Evolutionary conservation across 2,113 vertebrate genomes (phyloP).

Genomic region (Malurus melanocephalus): DNA sequence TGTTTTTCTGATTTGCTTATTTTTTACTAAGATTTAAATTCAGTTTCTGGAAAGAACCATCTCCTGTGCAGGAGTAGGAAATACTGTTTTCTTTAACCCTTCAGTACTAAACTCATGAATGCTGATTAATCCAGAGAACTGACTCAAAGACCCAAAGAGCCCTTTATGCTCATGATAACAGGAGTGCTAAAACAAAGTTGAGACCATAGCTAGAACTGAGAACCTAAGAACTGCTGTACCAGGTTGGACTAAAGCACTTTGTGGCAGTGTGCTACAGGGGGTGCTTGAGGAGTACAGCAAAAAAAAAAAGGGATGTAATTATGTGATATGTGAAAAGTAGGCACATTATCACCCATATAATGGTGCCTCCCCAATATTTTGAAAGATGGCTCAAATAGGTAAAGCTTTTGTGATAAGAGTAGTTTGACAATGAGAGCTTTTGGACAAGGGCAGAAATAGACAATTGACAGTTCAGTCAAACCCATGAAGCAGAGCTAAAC

Average conservation of each 20-base stretch:
- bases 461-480: background rate
- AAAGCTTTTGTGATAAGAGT: background rate
- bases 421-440: background rate
- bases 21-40: background rate
- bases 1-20: background rate
- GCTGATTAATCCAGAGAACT: background rate
- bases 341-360: background rate
- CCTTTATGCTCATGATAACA: background rate
- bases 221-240: background rate
- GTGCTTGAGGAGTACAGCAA: background rate
- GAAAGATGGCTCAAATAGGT: background rate
- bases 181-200: background rate
- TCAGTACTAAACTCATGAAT: background rate
- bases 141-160: background rate
- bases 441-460: background rate
- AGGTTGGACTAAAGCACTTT: background rate
- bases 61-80: fast-evolving
- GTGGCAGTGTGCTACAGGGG: background rate
- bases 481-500: background rate
- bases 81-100: background rate
- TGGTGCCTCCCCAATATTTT: background rate
- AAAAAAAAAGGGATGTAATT: background rate
- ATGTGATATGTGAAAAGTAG: background rate
- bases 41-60: background rate
- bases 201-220: background rate